These are phyloP conservation scores for Sitophilus oryzae DNA, from an alignment of 1,140 invertebrate genomes.

Conservation along the genomic window DNA sequence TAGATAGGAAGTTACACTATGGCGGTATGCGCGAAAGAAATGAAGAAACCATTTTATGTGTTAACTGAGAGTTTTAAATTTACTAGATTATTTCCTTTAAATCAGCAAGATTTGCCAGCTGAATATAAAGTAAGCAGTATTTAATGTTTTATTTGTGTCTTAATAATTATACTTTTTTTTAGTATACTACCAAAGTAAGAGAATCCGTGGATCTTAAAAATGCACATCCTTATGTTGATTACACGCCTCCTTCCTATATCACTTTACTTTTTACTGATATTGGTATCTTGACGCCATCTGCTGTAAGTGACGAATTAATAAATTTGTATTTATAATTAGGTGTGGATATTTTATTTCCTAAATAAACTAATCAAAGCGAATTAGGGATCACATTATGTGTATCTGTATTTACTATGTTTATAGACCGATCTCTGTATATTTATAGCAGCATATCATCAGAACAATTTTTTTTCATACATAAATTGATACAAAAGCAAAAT, in stretches of 20 bases:
- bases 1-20: conserved; percentile 88
- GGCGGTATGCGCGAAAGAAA: conserved; percentile 82
- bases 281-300: conserved; percentile 90
- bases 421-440: too few species aligned
- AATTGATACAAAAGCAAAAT: too few species aligned
- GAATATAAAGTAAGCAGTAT: conserved; percentile 66
- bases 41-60: conserved; percentile 95
- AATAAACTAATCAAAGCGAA: conserved; percentile 1
- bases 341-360: neutral
- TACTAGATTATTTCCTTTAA: conserved; percentile 85
- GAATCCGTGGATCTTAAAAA: conserved; percentile 56
- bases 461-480: too few species aligned
- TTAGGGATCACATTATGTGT: too few species aligned
- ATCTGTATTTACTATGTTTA: too few species aligned
- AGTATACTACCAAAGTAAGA: conserved; percentile 61
- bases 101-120: conserved; percentile 84
- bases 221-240: conserved; percentile 88
- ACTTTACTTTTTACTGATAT: conserved; percentile 92
- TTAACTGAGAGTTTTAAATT: conserved; percentile 97
- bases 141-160: conserved; percentile 3
- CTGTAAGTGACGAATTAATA: conserved; percentile 94
- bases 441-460: too few species aligned
- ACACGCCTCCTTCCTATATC: conserved; percentile 90
- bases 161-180: conserved; percentile 43
- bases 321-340: conserved; percentile 81